Base-by-base conservation (phyloP, 23 tunicate species). In the Trididemnum nubilum region DNA sequence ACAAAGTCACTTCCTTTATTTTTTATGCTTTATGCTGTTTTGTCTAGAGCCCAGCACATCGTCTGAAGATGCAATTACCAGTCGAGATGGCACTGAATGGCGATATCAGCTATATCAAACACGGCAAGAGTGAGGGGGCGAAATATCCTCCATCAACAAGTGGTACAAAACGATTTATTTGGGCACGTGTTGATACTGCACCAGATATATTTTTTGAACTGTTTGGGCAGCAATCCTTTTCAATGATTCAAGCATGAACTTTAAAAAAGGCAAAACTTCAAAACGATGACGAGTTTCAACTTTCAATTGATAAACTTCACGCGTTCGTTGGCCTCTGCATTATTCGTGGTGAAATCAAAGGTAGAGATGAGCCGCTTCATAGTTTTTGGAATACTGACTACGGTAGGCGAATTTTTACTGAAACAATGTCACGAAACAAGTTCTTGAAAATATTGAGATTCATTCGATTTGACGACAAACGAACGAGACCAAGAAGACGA, bases 301-400 rank as follows among this genome's bases (percentile, higher is more conserved):
- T 15, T 61, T 61, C 67, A 61, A 61, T 21, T n/a, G 67, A 61
- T 12, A 26, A 73, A 73, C 33, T 73, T 40, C 12, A 73, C 26
- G 79, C 79, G 38, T 73, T 73, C 61, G n/a, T 73, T 22, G 79
- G 79, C n/a, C n/a, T 73, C 60, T 73, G 59, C 79, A 38, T 73
- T 39, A 40, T 73, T 73, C 79, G 79, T 36, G 79, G 79, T 73
- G 60, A 36, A 49, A 39, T 73, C 60, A 73, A 73, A 73, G 79
- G 59, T 40, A 73, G 79, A 73, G 79, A 38, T 38, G 79, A 73
- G 61, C 79, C 59, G 19, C 79, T 73, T n/a, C 24, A n/a, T 59
- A 73, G 33, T 73, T 73, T 73, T 59, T 73, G 79, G 79, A 49
- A 73, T 73, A 21, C 59, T 39, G 28, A 73, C 31, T 73, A n/a